Base-by-base conservation (phyloP, 2,113 vertebrate species). In the Pao palembangensis region DNA sequence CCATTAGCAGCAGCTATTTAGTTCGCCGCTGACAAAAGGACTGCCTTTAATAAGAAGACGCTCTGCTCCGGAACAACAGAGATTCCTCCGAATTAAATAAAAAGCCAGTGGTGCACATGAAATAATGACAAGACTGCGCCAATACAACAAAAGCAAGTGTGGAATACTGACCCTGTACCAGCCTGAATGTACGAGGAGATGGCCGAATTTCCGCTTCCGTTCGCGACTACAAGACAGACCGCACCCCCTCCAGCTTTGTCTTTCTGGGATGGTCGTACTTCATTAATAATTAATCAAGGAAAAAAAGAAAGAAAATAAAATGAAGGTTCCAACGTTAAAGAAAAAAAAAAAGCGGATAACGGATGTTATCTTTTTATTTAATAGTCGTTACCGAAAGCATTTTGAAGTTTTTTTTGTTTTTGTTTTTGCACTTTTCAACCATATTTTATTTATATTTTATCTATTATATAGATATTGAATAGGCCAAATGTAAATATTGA, bases 201-300 rank as follows among this genome's bases (percentile, higher is more conserved):
- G 91, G 91, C 90, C 87, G 89, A 81, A 73, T 73, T 92, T 92
- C 91, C 91, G 90, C 85, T 92, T 92, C 90, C 91, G 87, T 79
- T 87, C 71, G 62, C 73, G 57, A 52, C 71, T 58, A 70, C 76
- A 66, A 80, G 76, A 81, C 65, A 82, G 73, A 87, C 89, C 90
- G 82, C 88, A 82, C 88, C 89, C 87, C 89, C 88, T 61, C 73
- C 55, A 72, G 76, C 85, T 75, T 78, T 82, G 83, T 80, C 76
- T 78, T 75, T 61, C 54, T 64, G 68, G 34, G 50, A 48, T 44
- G 71, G 63, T 50, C 64, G 73, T 60, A 58, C 19, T 50, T 85
- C 64, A 74, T 80, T 55, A 78, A 78, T 82, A 53, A 76, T 82
- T 55, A 12, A 74, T 61, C 13, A 0, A 0, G n/a, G n/a, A 28